Percentiles rank a stretch among this genome's conserved stretches.
Conservation (phyloP, 1,140 invertebrate species). For the Hypothenemus hampei region DNA sequence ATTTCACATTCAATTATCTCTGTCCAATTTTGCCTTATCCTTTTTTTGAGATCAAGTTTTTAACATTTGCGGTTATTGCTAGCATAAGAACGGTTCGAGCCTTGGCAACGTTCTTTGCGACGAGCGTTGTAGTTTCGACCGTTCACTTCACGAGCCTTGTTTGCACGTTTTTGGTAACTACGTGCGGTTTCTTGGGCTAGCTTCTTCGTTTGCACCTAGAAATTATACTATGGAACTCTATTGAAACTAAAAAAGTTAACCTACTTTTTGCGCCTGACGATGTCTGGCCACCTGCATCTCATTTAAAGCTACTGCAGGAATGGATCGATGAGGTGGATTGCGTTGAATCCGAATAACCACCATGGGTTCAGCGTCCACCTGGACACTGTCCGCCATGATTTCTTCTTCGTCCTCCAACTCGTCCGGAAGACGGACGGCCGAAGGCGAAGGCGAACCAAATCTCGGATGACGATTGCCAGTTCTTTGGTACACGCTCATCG, state of each 20-base stretch:
- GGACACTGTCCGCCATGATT: constrained; percentile 14
- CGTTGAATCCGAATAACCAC: constrained; percentile 1
- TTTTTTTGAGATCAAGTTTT: constrained; percentile 15
- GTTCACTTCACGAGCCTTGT: constrained; percentile 61
- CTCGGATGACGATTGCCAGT: constrained; percentile 19
- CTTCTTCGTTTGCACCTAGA: constrained; percentile 51
- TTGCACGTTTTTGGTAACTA: constrained; percentile 56
- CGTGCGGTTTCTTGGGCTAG: constrained; percentile 53
- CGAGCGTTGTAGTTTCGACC: constrained; percentile 58
- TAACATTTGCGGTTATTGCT: constrained; percentile 73
- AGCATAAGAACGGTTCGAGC: constrained; percentile 55
- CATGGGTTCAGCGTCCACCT: constrained; percentile 8
- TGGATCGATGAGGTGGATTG: constrained; percentile 8
- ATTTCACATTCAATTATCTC: too few species aligned
- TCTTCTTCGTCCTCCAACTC: constrained; percentile 30
- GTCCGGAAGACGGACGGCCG: constrained; percentile 29
- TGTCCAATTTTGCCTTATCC: not conserved
- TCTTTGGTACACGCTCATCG: constrained; percentile 72
- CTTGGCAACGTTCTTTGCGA: constrained; percentile 57
- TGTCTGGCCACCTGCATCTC: constrained; percentile 30
- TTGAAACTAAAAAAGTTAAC: constrained; percentile 1
- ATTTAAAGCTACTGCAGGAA: constrained; percentile 25
- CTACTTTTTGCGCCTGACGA: constrained; percentile 38
- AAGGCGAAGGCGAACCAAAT: constrained; percentile 2
- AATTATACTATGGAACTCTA: too few species aligned